These are phyloP conservation scores for Xestia rhomboidea DNA, from an alignment of 2,888 invertebrate genomes.

Conservation along the genomic window DNA sequence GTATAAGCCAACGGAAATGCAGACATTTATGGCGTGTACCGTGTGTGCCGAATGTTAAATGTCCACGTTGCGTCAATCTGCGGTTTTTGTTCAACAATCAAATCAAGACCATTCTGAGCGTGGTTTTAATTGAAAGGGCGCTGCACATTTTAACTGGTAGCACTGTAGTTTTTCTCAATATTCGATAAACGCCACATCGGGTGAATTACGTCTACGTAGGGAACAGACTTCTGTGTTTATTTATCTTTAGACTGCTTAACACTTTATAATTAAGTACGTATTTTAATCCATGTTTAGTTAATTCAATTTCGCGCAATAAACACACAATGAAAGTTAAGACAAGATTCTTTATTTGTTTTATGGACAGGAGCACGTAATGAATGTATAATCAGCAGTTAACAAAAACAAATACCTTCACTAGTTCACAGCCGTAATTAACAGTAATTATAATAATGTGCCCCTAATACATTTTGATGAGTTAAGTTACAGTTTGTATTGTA, in stretches of 20 bases:
- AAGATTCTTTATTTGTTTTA: conserved; percentile 33
- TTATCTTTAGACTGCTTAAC: not conserved
- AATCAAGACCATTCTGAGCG: conserved; percentile 44
- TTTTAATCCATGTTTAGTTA: not conserved
- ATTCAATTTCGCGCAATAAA: conserved; percentile 27
- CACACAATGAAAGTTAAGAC: conserved; percentile 39
- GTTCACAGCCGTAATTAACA: conserved; percentile 56
- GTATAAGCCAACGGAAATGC: conserved; percentile 83
- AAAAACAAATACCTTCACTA: conserved; percentile 58
- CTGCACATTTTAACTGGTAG: conserved; percentile 33
- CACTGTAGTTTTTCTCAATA: not conserved
- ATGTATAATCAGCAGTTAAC: conserved; percentile 48
- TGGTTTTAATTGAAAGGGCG: conserved; percentile 48
- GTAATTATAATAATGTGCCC: conserved; percentile 60
- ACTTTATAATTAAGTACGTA: not conserved
- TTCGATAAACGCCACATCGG: too few relatives aligned
- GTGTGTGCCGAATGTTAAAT: conserved; percentile 80
- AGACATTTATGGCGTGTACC: conserved; percentile 79
- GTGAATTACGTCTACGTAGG: not conserved
- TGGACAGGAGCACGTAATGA: conserved; percentile 37
- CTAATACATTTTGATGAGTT: conserved; percentile 60
- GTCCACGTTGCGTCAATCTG: conserved; percentile 77
- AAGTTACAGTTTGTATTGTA: conserved; percentile 34
- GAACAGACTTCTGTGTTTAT: too few relatives aligned
- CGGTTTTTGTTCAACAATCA: conserved; percentile 58